These are phyloP conservation scores for Hypomecis punctinalis DNA, from an alignment of 2,888 invertebrate species.

Conservation along the genomic window DNA sequence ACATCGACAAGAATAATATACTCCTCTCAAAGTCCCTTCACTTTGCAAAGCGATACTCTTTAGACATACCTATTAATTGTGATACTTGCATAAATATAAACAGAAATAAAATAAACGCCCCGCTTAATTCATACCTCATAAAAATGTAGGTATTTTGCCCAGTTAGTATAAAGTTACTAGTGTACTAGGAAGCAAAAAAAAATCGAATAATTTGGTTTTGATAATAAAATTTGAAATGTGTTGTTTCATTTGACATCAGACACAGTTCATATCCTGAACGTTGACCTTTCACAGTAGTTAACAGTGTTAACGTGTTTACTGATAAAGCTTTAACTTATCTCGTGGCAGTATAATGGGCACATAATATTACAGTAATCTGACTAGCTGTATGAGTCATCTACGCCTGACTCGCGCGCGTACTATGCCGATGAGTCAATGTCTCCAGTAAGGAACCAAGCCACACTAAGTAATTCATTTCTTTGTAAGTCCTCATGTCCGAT, in stretches of 20 bases:
- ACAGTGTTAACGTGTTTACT: slow-evolving; percentile 27
- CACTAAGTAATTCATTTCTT: slow-evolving; percentile 51
- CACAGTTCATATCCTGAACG: slow-evolving; percentile 27
- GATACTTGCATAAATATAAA: too few relatives aligned
- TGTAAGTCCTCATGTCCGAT: slow-evolving; percentile 37
- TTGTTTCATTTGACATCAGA: slow-evolving; percentile 1
- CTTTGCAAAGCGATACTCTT: too few relatives aligned
- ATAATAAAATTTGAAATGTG: too few relatives aligned
- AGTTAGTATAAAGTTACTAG: too few relatives aligned
- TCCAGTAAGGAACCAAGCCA: slow-evolving; percentile 47
- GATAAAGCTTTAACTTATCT: slow-evolving; percentile 39
- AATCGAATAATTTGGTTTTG: not conserved
- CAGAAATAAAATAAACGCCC: too few relatives aligned
- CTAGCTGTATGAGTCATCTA: slow-evolving; percentile 51
- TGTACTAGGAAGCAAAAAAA: too few relatives aligned
- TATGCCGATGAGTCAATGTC: slow-evolving; percentile 67
- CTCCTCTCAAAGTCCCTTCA: too few relatives aligned
- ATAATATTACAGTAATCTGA: slow-evolving; percentile 24
- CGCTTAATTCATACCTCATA: too few relatives aligned
- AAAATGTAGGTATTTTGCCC: too few relatives aligned
- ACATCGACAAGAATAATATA: too few relatives aligned
- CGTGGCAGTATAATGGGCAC: slow-evolving; percentile 9
- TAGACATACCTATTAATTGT: too few relatives aligned
- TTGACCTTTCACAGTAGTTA: slow-evolving; percentile 31
- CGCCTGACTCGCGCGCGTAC: slow-evolving; percentile 57